These are phyloP conservation scores for human DNA, from an alignment of 2,113 vertebrate genomes.

Conservation along the genomic window DNA sequence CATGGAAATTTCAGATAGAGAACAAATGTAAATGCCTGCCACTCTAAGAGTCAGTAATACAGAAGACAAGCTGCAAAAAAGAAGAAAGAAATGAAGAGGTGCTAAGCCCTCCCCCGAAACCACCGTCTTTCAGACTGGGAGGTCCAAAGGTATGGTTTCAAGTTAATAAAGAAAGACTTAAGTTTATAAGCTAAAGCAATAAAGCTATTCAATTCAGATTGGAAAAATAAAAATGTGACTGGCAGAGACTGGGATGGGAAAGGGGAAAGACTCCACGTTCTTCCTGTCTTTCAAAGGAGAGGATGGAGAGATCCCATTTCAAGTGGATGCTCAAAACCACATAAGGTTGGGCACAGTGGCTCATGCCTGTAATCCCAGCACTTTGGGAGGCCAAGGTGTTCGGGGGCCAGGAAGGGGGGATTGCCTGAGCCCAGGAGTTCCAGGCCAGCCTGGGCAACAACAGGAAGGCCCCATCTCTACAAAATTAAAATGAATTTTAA, in stretches of 20 bases:
- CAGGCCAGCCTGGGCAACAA: too few species aligned
- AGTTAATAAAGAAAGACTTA: not conserved
- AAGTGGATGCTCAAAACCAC: not conserved
- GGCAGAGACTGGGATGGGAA: not conserved
- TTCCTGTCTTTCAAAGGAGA: not conserved
- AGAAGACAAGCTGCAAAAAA: not conserved
- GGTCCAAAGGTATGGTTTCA: not conserved
- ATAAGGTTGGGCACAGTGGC: too few species aligned
- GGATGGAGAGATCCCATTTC: not conserved
- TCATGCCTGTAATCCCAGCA: too few species aligned
- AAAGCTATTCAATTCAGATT: not conserved
- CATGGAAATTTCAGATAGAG: not conserved
- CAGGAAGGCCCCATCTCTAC: too few species aligned
- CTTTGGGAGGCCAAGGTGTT: too few species aligned
- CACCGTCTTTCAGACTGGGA: not conserved
- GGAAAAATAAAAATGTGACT: not conserved
- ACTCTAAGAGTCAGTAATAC: not conserved
- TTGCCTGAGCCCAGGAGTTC: too few species aligned
- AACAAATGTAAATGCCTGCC: not conserved
- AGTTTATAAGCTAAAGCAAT: not conserved
- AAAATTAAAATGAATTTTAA: too few species aligned
- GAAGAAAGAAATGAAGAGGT: not conserved
- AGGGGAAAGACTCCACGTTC: not conserved
- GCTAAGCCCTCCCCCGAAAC: not conserved
- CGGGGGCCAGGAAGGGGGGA: too few species aligned